Conservation (phyloP, 2,797 vertebrate species). For the Hybognathus amarus region DNA sequence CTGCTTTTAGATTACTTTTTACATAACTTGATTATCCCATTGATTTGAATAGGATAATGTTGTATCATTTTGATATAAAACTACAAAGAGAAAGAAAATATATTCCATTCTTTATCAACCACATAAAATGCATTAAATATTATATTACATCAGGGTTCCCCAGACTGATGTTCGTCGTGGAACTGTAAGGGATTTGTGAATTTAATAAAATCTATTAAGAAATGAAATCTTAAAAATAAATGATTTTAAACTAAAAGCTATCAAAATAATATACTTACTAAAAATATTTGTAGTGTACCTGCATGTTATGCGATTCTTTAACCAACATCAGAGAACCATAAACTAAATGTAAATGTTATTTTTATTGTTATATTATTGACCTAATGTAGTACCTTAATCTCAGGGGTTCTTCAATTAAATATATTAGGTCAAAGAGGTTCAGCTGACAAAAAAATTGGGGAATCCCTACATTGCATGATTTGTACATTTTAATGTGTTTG, state of each 20-base stretch:
- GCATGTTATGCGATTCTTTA: neutral
- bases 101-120: neutral
- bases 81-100: neutral
- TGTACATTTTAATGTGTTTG: neutral
- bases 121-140: neutral
- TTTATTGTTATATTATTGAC: neutral
- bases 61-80: neutral
- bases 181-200: neutral
- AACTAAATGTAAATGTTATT: neutral
- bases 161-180: neutral
- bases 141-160: neutral
- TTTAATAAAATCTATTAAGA: neutral
- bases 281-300: neutral
- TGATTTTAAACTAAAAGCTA: neutral
- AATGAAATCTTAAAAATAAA: neutral
- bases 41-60: neutral
- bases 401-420: neutral
- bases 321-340: neutral
- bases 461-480: neutral
- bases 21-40: neutral
- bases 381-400: neutral
- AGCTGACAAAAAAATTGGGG: neutral
- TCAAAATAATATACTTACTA: neutral
- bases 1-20: neutral
- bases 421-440: neutral